Base-by-base conservation (phyloP, 2,888 invertebrate genomes). In the Nephrocerus scutellatus region DNA sequence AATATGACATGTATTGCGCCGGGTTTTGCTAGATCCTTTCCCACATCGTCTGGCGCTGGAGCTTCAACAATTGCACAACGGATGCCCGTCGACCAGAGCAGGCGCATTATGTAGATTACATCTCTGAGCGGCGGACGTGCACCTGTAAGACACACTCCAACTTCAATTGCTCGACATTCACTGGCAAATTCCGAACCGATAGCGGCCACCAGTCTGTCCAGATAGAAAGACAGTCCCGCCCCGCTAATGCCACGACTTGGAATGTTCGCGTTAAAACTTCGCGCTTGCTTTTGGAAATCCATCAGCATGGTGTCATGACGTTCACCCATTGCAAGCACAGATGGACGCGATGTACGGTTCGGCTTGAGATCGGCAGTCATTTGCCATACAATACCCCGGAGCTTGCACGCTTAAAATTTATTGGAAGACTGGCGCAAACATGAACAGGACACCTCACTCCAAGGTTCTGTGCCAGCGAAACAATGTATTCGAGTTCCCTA, bases 311-410 rank as follows among this genome's bases (percentile, higher is more conserved):
- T 75, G 63, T 95, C 91, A 55, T 93, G 96, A 51, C 92, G 77
- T 24, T 93, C 92, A 0, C 95, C 95, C 6, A 80, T 84, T 0
- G 92, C 92, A 28, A 95, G 72, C 0, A 91, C 79, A 49, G 76
- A 84, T 53, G 71, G 75, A 47, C 70, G 77, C 0, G 54, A 51
- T 2, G 55, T 50, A n/a, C 66, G 69, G 42, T 66, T 61, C 0
- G 59, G 60, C 24, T 66, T 66, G 0, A 65, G 35, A 35, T 67
- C 62, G 3, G 63, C 65, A 1, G 63, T 51, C 54, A 75, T 73
- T 66, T 80, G 74, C 71, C 77, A 77, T 46, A 77, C 75, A 23
- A 77, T 71, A n/a, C 77, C 77, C 71, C 70, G 46, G 71, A 50
- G 70, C 73, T 46, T 56, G 72, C 59, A 59, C 74, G 61, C 62